Base-by-base conservation (phyloP, 2,888 invertebrate genomes). In the Pyrocoelia pectoralis region DNA sequence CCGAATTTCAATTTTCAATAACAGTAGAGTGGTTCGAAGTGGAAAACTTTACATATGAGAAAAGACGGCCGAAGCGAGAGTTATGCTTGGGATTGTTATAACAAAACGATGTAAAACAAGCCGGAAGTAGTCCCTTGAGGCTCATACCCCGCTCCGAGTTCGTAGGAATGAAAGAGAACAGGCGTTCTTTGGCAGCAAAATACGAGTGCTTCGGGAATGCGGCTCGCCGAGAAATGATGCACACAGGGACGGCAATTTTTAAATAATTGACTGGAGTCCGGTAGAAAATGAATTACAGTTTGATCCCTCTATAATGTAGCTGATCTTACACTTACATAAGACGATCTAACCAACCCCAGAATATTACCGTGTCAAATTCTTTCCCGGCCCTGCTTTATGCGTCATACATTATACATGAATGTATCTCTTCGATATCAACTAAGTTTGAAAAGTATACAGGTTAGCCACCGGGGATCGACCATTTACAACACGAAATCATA, bases 211-310 rank as follows among this genome's bases (percentile, higher is more conserved):
- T 68, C 77, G 81, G 80, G 81, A 80, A 73, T 72, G 76, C 73
- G 73, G 72, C 73, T 73, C 71, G 74, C 73, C 70, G 73, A 76
- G 79, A 80, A 81, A 81, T 77, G 81, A 81, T 80, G 79, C 81
- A 77, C 81, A 73, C 71, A 76, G 82, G 82, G 81, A 81, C 80
- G 77, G 81, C 81, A 82, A 82, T 83, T 83, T 82, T 82, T 83
- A 82, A 83, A 83, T 83, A 83, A 83, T 83, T 83, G 83, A 83
- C 83, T 80, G 79, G 81, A 76, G 83, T 83, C 83, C 83, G 81
- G 81, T 81, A 77, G 80, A 82, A 82, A 82, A 83, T 83, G 83
- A 83, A 82, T 82, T 83, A 82, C 82, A 76, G 78, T 74, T 72
- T 60, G 64, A 69, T 67, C 71, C 73, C 71, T 69, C 71, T 68